Conservation (phyloP, 1,140 invertebrate species). For the Pogonus chalceus region DNA sequence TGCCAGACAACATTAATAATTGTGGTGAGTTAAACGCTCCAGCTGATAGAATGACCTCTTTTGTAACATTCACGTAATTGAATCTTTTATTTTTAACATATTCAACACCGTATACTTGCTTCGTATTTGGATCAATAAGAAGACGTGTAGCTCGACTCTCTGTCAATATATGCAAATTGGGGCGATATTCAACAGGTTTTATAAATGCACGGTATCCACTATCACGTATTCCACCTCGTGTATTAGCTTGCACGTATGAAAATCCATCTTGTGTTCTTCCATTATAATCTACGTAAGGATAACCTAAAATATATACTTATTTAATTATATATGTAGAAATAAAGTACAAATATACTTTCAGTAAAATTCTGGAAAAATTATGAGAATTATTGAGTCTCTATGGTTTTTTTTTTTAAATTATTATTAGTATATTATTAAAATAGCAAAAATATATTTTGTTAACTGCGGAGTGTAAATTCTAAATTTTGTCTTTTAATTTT, state of each 20-base stretch:
- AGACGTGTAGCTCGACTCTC: conserved; percentile 71
- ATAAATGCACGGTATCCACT: conserved; percentile 84
- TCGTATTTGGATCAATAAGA: conserved; percentile 68
- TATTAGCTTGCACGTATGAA: conserved; percentile 77
- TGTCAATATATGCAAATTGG: conserved; percentile 80
- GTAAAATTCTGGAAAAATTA: conserved; percentile 45
- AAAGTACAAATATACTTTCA: conserved; percentile 39
- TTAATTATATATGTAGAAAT: conserved; percentile 42
- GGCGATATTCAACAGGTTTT: conserved; percentile 62
- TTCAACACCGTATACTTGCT: conserved; percentile 61
- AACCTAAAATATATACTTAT: conserved; percentile 42
- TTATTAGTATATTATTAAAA: too few relatives aligned
- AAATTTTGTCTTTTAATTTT: too few relatives aligned
- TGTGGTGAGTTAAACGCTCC: conserved; percentile 86
- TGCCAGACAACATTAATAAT: too few relatives aligned
- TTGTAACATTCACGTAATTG: conserved; percentile 58
- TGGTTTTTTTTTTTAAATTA: too few relatives aligned
- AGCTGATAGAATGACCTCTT: conserved; percentile 79
- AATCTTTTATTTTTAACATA: conserved; percentile 59
- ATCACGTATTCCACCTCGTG: conserved; percentile 69
- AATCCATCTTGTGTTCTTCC: conserved; percentile 81
- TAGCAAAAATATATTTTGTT: too few relatives aligned
- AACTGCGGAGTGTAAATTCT: too few relatives aligned
- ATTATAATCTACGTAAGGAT: conserved; percentile 66
- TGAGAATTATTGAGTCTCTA: too few relatives aligned